A percentile compares a stretch with the other conserved stretches of the same genome.
These are phyloP conservation scores for Trachelus troglodyta DNA, from an alignment of 2,888 invertebrate genomes.

Conservation along the genomic window DNA sequence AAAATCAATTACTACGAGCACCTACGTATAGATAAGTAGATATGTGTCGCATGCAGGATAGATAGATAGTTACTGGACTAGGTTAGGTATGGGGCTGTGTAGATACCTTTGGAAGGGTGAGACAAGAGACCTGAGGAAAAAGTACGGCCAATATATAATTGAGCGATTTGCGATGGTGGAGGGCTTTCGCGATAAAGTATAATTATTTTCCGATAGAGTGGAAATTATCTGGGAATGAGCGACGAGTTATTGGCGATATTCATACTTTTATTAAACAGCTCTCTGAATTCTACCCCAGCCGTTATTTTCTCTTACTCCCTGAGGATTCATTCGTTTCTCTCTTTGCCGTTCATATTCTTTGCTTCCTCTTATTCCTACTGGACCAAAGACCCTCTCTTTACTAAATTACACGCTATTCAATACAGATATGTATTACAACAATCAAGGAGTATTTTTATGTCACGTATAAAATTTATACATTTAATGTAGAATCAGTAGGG, in stretches of 20 bases:
- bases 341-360: background rate
- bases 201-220: slow-evolving; percentile 66
- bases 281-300: slow-evolving; percentile 17
- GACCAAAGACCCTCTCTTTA: background rate
- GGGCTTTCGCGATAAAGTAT: slow-evolving; percentile 62
- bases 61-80: too few relatives aligned
- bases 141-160: slow-evolving; percentile 57
- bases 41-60: background rate
- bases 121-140: slow-evolving; percentile 29
- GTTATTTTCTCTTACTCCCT: slow-evolving; percentile 20
- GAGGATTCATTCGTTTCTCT: background rate
- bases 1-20: slow-evolving; percentile 17
- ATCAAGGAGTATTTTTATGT: background rate
- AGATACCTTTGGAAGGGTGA: slow-evolving; percentile 2
- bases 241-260: slow-evolving; percentile 63
- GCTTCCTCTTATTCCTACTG: background rate
- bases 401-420: background rate
- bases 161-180: slow-evolving; percentile 59
- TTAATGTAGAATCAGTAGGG: background rate
- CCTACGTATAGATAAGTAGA: slow-evolving; percentile 18
- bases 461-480: too few relatives aligned
- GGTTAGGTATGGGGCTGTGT: background rate
- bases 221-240: slow-evolving; percentile 64
- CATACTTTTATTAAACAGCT: slow-evolving; percentile 65
- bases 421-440: background rate